A percentile compares a stretch with the other conserved stretches of the same genome.
These are phyloP conservation scores for Myopa testacea DNA, from an alignment of 2,888 invertebrate species.

Conservation along the genomic window DNA sequence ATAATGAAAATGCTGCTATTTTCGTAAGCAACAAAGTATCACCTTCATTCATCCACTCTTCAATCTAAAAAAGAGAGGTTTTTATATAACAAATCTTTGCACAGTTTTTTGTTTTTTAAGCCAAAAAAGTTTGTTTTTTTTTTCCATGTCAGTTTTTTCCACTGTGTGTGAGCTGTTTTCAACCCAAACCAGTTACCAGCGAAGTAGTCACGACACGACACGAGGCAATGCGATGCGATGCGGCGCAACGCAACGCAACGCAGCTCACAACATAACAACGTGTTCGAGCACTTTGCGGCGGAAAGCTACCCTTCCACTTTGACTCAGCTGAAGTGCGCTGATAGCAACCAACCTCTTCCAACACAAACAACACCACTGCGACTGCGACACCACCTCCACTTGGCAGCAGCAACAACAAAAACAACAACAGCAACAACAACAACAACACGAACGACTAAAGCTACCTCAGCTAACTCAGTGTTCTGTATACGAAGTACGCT, in stretches of 20 bases:
- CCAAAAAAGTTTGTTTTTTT: no score
- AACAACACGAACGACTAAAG: no score
- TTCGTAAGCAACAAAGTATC: no score
- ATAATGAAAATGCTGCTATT: no score
- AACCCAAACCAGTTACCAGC: constrained; percentile 10
- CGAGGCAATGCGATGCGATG: constrained; percentile 10
- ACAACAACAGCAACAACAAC: background rate
- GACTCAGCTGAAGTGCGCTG: constrained; percentile 7
- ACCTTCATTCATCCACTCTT: no score
- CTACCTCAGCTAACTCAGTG: no score
- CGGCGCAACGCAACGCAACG: background rate
- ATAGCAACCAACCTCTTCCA: background rate
- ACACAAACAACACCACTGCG: background rate
- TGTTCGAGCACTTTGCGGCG: constrained; percentile 13
- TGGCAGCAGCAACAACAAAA: constrained; percentile 1
- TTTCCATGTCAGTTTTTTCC: no score
- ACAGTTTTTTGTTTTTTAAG: no score
- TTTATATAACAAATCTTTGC: no score
- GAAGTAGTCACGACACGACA: constrained; percentile 14
- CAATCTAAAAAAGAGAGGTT: no score
- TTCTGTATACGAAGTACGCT: no score
- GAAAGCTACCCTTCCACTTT: constrained; percentile 37
- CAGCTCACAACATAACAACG: background rate
- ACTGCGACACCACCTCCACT: background rate
- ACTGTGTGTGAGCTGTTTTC: constrained; percentile 27